phyloP scores from a whole-genome alignment of 2,113 vertebrate species.

The Nanorana parkeri region DNA sequence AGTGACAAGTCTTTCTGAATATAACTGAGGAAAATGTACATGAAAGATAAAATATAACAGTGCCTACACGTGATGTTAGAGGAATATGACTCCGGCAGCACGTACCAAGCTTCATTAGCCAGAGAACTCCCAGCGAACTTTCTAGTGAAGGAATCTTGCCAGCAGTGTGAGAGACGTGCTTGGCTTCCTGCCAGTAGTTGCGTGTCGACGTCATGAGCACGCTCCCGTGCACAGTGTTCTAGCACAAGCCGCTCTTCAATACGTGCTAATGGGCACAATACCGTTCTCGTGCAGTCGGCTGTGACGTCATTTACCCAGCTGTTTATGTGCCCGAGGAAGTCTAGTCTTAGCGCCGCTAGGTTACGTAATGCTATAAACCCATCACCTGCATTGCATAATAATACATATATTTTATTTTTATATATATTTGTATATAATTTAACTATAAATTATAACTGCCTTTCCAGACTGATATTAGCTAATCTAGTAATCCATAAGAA shows the following conservation, averaged over 20 bases:
- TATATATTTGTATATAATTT: too few relatives aligned
- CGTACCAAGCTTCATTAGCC: background rate
- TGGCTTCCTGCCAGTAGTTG: constrained; percentile 4
- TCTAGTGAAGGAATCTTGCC: background rate
- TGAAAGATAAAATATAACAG: too few relatives aligned
- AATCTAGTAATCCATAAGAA: too few relatives aligned
- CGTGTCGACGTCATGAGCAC: background rate
- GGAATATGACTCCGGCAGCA: background rate
- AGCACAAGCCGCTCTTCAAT: background rate
- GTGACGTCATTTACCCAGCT: background rate
- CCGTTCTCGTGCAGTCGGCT: background rate
- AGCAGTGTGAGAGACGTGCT: background rate
- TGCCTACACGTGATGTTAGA: too few relatives aligned
- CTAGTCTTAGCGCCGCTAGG: background rate
- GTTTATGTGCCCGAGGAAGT: background rate
- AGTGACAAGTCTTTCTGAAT: too few relatives aligned
- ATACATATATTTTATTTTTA: too few relatives aligned
- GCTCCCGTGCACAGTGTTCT: background rate
- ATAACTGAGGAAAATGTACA: too few relatives aligned
- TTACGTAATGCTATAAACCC: too few relatives aligned
- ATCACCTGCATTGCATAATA: too few relatives aligned
- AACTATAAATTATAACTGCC: too few relatives aligned
- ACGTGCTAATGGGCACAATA: background rate
- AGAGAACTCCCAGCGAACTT: too few relatives aligned
- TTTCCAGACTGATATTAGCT: too few relatives aligned